A percentile compares a stretch with the other conserved stretches of the same genome.
Evolutionary conservation across 2,888 invertebrate genomes (phyloP).

Genomic region (Petrolisthes manimaculis): DNA sequence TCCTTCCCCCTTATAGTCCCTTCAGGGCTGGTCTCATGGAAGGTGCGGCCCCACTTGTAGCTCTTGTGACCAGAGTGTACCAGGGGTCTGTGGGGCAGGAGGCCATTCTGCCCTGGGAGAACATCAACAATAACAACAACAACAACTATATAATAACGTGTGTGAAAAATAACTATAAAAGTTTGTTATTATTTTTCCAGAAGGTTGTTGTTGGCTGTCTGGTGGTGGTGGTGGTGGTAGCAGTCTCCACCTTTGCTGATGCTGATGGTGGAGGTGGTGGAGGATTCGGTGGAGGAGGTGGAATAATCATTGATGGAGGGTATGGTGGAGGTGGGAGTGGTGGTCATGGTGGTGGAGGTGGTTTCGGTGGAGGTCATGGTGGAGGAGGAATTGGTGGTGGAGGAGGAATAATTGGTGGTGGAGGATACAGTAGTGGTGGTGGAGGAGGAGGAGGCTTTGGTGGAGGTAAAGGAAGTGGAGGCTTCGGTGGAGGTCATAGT

Average conservation of each 20-base stretch:
- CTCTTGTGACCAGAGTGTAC: too few relatives aligned
- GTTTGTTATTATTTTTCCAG: too few relatives aligned
- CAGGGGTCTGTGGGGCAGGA: too few relatives aligned
- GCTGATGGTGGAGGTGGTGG: constrained; percentile 11
- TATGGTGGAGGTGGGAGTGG: not conserved
- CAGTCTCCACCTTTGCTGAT: not conserved
- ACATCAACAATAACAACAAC: too few relatives aligned
- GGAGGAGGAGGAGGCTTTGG: not conserved
- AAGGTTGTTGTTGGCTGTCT: too few relatives aligned
- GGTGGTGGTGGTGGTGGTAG: not conserved
- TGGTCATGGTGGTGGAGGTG: not conserved
- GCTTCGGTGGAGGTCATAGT: not conserved
- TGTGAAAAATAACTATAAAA: too few relatives aligned
- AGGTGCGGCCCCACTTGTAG: too few relatives aligned
- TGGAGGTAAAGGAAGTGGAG: not conserved
- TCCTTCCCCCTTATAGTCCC: too few relatives aligned
- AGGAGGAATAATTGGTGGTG: not conserved
- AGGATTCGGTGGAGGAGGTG: constrained; percentile 3
- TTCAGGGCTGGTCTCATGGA: too few relatives aligned
- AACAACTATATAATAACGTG: too few relatives aligned
- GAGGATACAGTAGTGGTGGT: not conserved
- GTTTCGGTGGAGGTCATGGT: not conserved
- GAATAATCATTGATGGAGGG: not conserved
- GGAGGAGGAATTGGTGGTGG: not conserved
- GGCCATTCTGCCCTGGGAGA: too few relatives aligned